Base-by-base conservation (phyloP, 2,113 vertebrate genomes). In the Gallinago paraguaiae region DNA sequence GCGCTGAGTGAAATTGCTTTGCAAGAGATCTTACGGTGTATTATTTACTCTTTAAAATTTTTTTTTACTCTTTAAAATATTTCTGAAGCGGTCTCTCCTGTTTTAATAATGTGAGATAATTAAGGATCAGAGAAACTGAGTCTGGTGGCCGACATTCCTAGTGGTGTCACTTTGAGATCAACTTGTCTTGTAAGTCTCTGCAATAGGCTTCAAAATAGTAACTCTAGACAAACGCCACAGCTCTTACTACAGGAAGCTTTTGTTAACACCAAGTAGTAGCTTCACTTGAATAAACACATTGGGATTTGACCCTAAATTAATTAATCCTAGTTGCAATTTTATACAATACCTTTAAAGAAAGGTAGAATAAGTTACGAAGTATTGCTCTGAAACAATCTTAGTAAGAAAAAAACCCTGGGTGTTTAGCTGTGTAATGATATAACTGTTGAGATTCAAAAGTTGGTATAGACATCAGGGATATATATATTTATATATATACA, bases 11-110 rank as follows among this genome's bases (percentile, higher is more conserved):
- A 89, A 82, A 56, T 56, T 23, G 48, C 46, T 96, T 81, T 91
- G 75, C 37, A 35, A 60, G 82, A 86, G 81, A 68, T 88, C 82
- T 95, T 90, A n/a, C 41, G 33, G 43, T 79, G 11, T 75, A 57
- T 91, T 95, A 80, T 82, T 96, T 96, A 95, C 69, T 83, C 65
- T 48, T 57, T 33, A 59, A 95, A 91, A 86, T 71, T 27, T 53
- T 53, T 54, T 53, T 83, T 96, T 96, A 95, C 67, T 82, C 65
- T 48, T 54, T n/a, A 59, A 95, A 92, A 88, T 76, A 59, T 57
- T 53, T 67, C 41, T n/a, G 48, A 94, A 90, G 61, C 39, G 24
- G 23, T 59, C 14, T 54, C 23, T 94, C 41, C 23, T 53, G 17
- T 91, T 93, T 93, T 64, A 77, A 70, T 84, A 22, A 23, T 51